A percentile compares a stretch with the other conserved stretches of the same genome.
Evolutionary conservation across 2,113 vertebrate genomes (phyloP).

Genomic region (Myotis davidii): DNA sequence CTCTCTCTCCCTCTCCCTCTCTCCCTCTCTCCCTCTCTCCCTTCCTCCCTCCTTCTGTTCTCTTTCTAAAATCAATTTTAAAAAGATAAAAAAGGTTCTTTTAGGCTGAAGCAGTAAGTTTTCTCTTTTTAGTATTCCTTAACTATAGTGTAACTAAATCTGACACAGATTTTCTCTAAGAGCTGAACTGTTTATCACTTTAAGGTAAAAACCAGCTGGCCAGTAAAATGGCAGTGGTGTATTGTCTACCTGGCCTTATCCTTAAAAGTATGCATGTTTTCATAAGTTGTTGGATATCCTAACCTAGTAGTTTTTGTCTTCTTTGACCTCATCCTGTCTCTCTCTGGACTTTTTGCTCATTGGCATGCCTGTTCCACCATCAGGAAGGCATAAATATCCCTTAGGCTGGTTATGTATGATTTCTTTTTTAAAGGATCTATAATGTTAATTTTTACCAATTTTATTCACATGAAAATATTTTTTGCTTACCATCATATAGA

Average conservation of each 20-base stretch:
- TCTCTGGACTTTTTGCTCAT: constrained; percentile 27
- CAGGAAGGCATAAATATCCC: background rate
- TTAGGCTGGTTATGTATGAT: background rate
- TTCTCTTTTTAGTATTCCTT: constrained; percentile 45
- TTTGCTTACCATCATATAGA: background rate
- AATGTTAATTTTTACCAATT: constrained; percentile 10
- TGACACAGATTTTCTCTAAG: background rate
- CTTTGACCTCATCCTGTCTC: background rate
- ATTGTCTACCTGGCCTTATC: background rate
- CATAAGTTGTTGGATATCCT: background rate
- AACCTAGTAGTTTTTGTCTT: background rate
- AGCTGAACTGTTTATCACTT: background rate
- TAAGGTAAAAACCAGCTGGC: background rate
- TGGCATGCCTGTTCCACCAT: background rate
- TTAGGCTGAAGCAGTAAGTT: constrained; percentile 14
- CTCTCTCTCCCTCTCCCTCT: too few species aligned
- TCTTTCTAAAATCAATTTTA: too few species aligned
- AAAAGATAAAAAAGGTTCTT: background rate
- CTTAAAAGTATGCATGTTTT: background rate
- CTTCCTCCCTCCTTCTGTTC: too few species aligned
- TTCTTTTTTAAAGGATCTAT: background rate
- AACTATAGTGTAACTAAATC: background rate
- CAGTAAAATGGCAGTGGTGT: background rate
- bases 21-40: background rate
- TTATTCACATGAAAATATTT: constrained; percentile 44